Percentiles rank a stretch among this genome's conserved stretches.
phyloP scores from a whole-genome alignment of 2,888 invertebrate genomes.

The Acrobasis suavella region DNA sequence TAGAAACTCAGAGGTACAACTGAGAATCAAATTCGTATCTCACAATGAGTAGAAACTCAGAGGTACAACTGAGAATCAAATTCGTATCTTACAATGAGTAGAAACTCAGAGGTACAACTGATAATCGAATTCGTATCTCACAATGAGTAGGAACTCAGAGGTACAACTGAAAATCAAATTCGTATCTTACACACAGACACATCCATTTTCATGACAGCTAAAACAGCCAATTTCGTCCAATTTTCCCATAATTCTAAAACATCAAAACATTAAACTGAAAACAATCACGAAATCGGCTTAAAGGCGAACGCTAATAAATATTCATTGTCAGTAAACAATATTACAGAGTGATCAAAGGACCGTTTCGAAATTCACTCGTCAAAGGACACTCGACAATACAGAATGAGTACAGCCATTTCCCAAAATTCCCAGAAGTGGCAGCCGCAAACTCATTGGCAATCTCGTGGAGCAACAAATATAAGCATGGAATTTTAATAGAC shows the following conservation, averaged over 20 bases:
- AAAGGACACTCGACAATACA: conserved; percentile 33
- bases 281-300: conserved; percentile 7
- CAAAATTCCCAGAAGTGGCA: conserved; percentile 47
- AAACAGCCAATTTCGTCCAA: background rate
- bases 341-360: conserved; percentile 17
- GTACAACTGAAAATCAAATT: no score
- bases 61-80: no score
- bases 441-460: conserved; percentile 45
- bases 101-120: no score
- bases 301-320: conserved; percentile 14
- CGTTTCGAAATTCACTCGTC: conserved; percentile 16
- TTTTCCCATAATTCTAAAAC: background rate
- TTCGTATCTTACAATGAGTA: no score
- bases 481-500: conserved; percentile 1
- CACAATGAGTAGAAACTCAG: no score
- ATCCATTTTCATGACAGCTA: no score
- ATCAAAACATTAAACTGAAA: background rate
- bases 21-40: no score
- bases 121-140: no score
- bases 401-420: conserved; percentile 33
- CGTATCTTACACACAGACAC: no score
- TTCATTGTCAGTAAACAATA: conserved; percentile 22
- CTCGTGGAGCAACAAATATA: conserved; percentile 40
- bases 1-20: no score
- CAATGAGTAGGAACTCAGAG: no score